Percentiles rank a stretch among this genome's conserved stretches.
Evolutionary conservation across 2,113 vertebrate species (phyloP).

Genomic region (Eira barbara): DNA sequence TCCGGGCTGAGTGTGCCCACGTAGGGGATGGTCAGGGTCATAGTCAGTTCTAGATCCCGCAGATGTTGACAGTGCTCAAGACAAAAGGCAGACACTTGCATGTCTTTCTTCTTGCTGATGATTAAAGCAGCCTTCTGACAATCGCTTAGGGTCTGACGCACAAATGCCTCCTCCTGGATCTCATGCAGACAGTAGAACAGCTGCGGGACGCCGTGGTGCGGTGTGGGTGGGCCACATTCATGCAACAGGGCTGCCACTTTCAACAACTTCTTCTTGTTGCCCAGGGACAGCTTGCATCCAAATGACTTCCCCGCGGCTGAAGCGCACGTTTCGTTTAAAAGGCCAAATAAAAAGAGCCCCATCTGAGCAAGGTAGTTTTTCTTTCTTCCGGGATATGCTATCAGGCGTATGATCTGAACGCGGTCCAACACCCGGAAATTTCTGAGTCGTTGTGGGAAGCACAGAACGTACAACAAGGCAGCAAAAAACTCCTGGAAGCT

Average conservation of each 20-base stretch:
- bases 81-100: constrained; percentile 70
- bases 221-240: accelerated
- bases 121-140: not conserved
- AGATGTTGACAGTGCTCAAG: not conserved
- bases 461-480: not conserved
- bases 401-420: not conserved
- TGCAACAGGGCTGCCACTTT: not conserved
- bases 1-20: accelerated
- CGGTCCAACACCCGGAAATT: accelerated
- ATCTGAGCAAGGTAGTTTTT: not conserved
- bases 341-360: constrained; percentile 71
- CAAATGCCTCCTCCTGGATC: not conserved
- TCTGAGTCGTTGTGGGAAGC: not conserved
- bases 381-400: not conserved
- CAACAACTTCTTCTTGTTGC: not conserved
- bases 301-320: accelerated
- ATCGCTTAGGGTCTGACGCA: accelerated
- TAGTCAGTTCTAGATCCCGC: not conserved
- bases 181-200: constrained; percentile 59
- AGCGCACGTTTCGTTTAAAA: not conserved
- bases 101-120: not conserved
- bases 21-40: accelerated
- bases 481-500: constrained; percentile 71
- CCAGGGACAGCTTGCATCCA: not conserved
- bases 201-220: not conserved